Evolutionary conservation across 2,113 vertebrate species (phyloP).

Genomic region (Rhynchopsitta pachyrhyncha): DNA sequence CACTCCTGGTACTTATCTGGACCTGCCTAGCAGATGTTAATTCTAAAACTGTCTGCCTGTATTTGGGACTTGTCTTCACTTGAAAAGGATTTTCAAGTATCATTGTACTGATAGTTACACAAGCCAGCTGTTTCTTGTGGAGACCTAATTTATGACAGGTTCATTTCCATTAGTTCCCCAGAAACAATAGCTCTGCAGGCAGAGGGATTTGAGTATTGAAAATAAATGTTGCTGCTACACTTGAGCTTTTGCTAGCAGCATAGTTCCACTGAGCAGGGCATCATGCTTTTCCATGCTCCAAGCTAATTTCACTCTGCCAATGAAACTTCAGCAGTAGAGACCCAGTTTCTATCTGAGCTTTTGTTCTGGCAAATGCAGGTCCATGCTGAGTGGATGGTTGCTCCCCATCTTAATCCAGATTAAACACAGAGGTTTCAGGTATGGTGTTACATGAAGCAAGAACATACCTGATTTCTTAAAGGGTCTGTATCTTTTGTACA

Average conservation of each 20-base stretch:
- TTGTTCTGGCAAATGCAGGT: neutral
- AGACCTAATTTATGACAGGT: neutral
- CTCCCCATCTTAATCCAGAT: neutral
- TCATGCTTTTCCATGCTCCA: neutral
- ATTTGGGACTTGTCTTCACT: neutral
- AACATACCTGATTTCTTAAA: neutral
- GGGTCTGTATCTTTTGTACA: neutral
- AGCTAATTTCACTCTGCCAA: neutral
- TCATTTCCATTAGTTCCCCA: neutral
- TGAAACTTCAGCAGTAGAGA: neutral
- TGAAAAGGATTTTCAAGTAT: neutral
- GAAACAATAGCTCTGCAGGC: neutral
- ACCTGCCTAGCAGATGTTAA: neutral
- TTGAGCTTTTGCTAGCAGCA: neutral
- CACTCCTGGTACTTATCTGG: neutral
- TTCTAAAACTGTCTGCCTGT: neutral
- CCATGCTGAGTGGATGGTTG: rapidly evolving
- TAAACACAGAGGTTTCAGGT: neutral
- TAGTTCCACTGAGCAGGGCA: neutral
- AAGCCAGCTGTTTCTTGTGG: neutral
- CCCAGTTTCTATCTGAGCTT: neutral
- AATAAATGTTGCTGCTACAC: neutral
- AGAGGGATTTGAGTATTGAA: neutral
- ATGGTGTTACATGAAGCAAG: neutral
- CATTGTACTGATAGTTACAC: neutral